Conservation (phyloP, 2,888 invertebrate genomes). For the Ametastegia equiseti region DNA sequence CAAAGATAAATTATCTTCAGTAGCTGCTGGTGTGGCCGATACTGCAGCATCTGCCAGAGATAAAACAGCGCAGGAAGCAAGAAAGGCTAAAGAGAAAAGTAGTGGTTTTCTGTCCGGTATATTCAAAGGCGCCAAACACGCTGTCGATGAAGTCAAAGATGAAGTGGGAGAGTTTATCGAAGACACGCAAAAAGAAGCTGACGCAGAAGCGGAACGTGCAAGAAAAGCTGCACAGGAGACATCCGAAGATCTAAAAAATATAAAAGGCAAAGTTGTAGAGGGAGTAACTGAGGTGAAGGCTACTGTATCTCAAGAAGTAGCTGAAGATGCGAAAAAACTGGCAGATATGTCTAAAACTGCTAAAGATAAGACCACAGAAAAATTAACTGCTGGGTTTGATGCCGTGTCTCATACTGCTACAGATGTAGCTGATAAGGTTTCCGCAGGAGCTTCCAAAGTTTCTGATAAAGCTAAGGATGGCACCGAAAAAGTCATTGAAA, state of each 20-base stretch:
- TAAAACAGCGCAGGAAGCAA: conserved; percentile 51
- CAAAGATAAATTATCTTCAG: conserved; percentile 53
- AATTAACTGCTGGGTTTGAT: conserved; percentile 49
- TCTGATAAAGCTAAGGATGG: conserved; percentile 52
- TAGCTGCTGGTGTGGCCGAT: conserved; percentile 12
- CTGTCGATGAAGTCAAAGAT: conserved; percentile 59
- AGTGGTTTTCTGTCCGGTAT: conserved; percentile 60
- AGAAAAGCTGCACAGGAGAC: conserved; percentile 69
- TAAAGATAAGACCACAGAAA: conserved; percentile 68
- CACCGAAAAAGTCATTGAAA: conserved; percentile 37
- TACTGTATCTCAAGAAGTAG: conserved; percentile 33
- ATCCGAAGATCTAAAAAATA: conserved; percentile 76
- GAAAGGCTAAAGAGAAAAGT: conserved; percentile 60
- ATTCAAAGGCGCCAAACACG: conserved; percentile 61
- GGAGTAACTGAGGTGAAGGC: conserved; percentile 63
- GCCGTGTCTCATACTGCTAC: conserved; percentile 12
- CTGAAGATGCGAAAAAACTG: conserved; percentile 47
- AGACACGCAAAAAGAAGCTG: conserved; percentile 63
- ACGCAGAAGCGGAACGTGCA: conserved; percentile 56
- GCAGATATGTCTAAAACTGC: conserved; percentile 72
- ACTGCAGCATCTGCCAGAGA: conserved; percentile 52
- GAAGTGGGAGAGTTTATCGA: conserved; percentile 65
- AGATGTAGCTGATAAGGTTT: conserved; percentile 44
- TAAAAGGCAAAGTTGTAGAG: conserved; percentile 74
- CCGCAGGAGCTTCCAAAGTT: conserved; percentile 42